Evolutionary conservation across 2,113 vertebrate genomes (phyloP), one percentile per base, ranked within the genome.

Genomic region (Eonycteris spelaea): DNA sequence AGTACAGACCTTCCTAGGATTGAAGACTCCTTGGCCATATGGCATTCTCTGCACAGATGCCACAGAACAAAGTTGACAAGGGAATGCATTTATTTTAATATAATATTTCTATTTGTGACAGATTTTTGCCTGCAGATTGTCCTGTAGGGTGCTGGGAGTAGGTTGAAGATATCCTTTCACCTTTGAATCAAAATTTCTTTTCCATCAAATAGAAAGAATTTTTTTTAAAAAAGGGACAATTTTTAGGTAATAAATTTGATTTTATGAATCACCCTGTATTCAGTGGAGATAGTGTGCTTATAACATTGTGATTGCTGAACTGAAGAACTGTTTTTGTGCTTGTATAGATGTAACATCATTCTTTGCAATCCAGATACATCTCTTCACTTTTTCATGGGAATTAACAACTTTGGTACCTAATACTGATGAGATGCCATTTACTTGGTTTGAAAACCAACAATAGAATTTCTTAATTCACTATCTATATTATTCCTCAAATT

Each of bases 51-150:
- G 65, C 61, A 75, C 55, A 74, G 33, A 55, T 86, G 51, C 2
- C 10, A 86, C 30, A 65, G 74, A 82, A 88, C 38, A 63, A 53
- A 94, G 24, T 14, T 84, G 59, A 77, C 48, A 70, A 57, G 33
- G 86, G 65, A 95, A 90, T 57, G 12, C 2, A 51, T 24, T 55
- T 90, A 92, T 82, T 95, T 93, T 78, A 90, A 57, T 57, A 57
- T 24, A 78, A 19, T 1, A 61, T 90, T 95, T 90, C 61, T 86
- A 68, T 91, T 84, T 93, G 33, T 88, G 33, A 91, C 48, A 55
- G 10, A 48, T 16, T 92, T 65, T 92, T 95, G 45, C 74, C 71
- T 96, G 57, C 11, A 95, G 59, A 28, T 97, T 91, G 16, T 48
- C 35, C n/a, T 73, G 6, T 53, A 71, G 4, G 24, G 2, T 96